phyloP scores from a whole-genome alignment of 2,888 invertebrate species.

The Branchipolynoe longqiensis region DNA sequence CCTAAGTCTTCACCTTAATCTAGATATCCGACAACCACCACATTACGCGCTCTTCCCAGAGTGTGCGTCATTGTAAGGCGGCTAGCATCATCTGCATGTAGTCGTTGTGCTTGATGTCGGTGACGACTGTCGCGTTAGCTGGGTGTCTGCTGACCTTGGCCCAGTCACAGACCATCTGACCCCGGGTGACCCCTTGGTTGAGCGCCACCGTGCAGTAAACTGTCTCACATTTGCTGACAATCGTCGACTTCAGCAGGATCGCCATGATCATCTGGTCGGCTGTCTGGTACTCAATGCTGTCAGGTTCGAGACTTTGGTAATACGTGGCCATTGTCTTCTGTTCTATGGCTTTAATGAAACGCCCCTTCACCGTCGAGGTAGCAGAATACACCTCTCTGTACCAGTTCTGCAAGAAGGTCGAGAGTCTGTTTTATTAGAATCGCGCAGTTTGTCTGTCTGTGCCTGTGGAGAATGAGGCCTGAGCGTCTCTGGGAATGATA shows the following conservation, averaged over 20 bases:
- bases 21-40: too few species aligned
- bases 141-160: background rate
- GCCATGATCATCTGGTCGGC: constrained; percentile 61
- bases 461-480: too few species aligned
- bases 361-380: constrained; percentile 31
- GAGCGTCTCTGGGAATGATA: too few species aligned
- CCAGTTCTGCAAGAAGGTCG: constrained; percentile 35
- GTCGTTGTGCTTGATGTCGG: background rate
- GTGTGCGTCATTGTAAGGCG: background rate
- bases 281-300: constrained; percentile 9
- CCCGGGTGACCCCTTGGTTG: background rate
- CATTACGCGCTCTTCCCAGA: too few species aligned
- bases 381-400: constrained; percentile 38
- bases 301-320: background rate
- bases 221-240: background rate
- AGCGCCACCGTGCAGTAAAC: constrained; percentile 25
- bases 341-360: constrained; percentile 40
- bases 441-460: too few species aligned
- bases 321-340: background rate
- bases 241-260: background rate
- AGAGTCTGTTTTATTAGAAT: background rate
- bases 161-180: constrained; percentile 46
- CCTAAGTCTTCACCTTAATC: too few species aligned
- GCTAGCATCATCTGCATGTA: constrained; percentile 17
- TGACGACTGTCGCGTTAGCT: background rate